Evolutionary conservation across 2,888 invertebrate species (phyloP).

Genomic region (Alentia gelatinosa): DNA sequence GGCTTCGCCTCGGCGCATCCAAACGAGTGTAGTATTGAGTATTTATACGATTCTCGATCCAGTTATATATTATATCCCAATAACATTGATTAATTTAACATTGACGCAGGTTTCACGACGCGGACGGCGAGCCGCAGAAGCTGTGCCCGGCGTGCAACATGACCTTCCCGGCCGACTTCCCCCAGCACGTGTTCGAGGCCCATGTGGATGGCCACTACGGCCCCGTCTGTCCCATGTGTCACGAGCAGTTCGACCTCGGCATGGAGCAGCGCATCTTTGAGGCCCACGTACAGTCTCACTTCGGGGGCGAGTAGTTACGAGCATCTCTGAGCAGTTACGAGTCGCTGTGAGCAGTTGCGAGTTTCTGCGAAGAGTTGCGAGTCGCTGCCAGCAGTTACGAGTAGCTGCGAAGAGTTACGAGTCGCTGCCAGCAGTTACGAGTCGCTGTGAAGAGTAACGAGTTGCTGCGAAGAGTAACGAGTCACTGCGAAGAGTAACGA

Average conservation of each 20-base stretch:
- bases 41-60: too few species aligned
- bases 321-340: not conserved
- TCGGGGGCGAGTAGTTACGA: not conserved
- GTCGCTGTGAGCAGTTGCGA: not conserved
- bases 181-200: conserved; percentile 69
- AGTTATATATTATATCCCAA: too few species aligned
- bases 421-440: not conserved
- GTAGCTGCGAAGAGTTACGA: not conserved
- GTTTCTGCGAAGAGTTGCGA: not conserved
- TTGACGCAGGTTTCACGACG: conserved; percentile 68
- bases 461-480: not conserved
- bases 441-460: not conserved
- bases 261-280: not conserved
- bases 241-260: conserved; percentile 63
- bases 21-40: too few species aligned
- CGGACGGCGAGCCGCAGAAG: conserved; percentile 72
- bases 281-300: conserved; percentile 38
- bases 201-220: conserved; percentile 73
- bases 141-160: conserved; percentile 71
- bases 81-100: too few species aligned
- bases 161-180: conserved; percentile 68
- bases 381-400: not conserved
- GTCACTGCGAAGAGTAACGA: not conserved
- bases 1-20: too few species aligned
- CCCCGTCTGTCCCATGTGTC: conserved; percentile 73